phyloP scores from a whole-genome alignment of 2,113 vertebrate species.

The Pomatorhinus ruficollis region DNA sequence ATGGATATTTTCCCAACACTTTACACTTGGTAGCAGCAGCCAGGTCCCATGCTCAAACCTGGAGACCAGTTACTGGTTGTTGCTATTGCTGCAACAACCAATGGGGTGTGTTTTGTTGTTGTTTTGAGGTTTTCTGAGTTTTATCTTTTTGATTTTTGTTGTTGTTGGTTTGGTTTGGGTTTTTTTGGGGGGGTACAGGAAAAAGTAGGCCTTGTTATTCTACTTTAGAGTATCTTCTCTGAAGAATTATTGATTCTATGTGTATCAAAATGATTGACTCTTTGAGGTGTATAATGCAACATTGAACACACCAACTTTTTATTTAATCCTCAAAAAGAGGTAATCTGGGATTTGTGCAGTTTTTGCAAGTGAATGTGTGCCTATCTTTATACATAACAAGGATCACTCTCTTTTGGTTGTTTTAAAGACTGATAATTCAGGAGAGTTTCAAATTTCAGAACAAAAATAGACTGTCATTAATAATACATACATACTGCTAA shows the following conservation, averaged over 20 bases:
- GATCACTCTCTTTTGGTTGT: neutral
- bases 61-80: neutral
- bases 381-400: neutral
- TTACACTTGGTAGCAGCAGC: neutral
- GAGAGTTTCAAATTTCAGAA: neutral
- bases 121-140: neutral
- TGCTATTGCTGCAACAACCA: neutral
- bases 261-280: neutral
- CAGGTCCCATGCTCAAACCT: neutral
- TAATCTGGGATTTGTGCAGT: neutral
- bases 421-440: neutral
- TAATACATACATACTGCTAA: neutral
- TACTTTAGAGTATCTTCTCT: neutral
- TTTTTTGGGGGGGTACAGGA: neutral
- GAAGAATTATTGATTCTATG: neutral
- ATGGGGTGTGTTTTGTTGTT: rapidly evolving
- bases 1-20: neutral
- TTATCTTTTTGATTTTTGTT: neutral
- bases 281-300: neutral
- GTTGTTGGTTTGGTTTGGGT: rapidly evolving
- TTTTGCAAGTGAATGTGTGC: neutral
- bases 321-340: neutral
- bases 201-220: neutral
- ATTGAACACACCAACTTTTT: neutral
- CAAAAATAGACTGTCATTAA: neutral